Percentiles rank a stretch among this genome's conserved stretches.
phyloP scores from a whole-genome alignment of 2,797 vertebrate species.

The Oryzias dopingdopingensis region DNA sequence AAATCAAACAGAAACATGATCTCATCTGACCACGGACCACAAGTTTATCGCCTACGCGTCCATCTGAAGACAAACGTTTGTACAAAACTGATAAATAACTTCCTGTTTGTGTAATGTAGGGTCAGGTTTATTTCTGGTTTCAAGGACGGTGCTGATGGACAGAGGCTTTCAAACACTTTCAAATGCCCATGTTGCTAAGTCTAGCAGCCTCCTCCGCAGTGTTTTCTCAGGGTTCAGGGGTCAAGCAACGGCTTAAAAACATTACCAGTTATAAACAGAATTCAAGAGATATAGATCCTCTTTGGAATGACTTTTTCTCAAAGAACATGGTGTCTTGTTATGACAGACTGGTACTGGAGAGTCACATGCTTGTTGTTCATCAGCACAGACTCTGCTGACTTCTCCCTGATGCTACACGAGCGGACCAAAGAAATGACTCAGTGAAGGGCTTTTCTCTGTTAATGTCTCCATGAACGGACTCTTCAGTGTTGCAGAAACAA shows the following conservation, averaged over 20 bases:
- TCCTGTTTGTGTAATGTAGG: no score
- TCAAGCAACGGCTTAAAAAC: neutral
- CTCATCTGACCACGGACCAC: no score
- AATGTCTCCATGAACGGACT: conserved; percentile 10
- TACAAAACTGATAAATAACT: no score
- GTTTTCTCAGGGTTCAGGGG: no score
- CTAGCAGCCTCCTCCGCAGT: no score
- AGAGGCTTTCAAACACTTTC: no score
- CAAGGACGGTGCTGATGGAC: no score
- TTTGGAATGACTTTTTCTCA: neutral
- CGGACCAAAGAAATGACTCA: conserved; percentile 45
- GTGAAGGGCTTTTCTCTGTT: conserved; percentile 10
- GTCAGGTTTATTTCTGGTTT: no score
- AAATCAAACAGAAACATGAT: no score
- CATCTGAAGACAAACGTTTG: no score
- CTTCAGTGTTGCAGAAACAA: conserved; percentile 8
- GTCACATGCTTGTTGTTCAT: conserved; percentile 50
- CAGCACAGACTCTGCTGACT: conserved; percentile 53
- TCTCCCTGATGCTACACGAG: conserved; percentile 38
- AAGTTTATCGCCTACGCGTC: no score
- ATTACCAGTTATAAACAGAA: neutral
- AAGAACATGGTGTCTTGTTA: conserved; percentile 1
- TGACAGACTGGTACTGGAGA: conserved; percentile 15
- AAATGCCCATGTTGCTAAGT: no score
- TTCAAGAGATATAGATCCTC: neutral